Evolutionary conservation across 2,113 vertebrate species (phyloP).

Genomic region (Perognathus longimembris): DNA sequence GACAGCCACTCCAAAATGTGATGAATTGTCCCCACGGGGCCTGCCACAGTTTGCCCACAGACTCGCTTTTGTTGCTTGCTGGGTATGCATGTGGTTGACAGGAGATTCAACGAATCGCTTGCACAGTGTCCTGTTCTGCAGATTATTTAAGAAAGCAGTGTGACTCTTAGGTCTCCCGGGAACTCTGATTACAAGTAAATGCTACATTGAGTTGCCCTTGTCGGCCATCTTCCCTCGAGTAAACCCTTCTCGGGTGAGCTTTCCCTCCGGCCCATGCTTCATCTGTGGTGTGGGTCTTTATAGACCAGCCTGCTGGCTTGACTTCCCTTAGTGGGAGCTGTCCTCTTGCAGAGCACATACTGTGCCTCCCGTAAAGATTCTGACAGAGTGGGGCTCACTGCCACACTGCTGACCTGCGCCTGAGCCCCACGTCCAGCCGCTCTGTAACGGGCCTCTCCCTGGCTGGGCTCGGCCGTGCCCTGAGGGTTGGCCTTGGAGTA

Average conservation of each 20-base stretch:
- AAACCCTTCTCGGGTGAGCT: background rate
- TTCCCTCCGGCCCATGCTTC: slow-evolving; percentile 9
- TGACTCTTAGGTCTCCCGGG: slow-evolving; percentile 8
- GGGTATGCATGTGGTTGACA: background rate
- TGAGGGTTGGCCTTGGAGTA: background rate
- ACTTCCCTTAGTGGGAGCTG: background rate
- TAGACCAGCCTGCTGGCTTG: background rate
- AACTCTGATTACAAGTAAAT: background rate
- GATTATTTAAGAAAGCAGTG: background rate
- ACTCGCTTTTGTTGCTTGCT: slow-evolving; percentile 60
- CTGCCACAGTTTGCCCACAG: slow-evolving; percentile 19
- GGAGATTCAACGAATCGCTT: slow-evolving; percentile 26
- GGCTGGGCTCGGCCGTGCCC: background rate
- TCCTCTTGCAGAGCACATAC: slow-evolving; percentile 43
- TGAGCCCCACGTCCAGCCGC: slow-evolving; percentile 63
- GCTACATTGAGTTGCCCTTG: background rate
- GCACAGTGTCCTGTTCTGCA: background rate
- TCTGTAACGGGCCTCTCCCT: background rate
- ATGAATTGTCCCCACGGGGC: background rate
- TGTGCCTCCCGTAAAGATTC: slow-evolving; percentile 64
- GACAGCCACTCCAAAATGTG: slow-evolving; percentile 38
- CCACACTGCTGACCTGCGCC: slow-evolving; percentile 65
- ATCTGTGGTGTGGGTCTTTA: slow-evolving; percentile 9
- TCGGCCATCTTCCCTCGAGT: background rate
- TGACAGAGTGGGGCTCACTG: slow-evolving; percentile 15